A percentile compares a stretch with the other conserved stretches of the same genome.
phyloP scores from a whole-genome alignment of 2,888 invertebrate genomes.

The Anthrax anthrax region DNA sequence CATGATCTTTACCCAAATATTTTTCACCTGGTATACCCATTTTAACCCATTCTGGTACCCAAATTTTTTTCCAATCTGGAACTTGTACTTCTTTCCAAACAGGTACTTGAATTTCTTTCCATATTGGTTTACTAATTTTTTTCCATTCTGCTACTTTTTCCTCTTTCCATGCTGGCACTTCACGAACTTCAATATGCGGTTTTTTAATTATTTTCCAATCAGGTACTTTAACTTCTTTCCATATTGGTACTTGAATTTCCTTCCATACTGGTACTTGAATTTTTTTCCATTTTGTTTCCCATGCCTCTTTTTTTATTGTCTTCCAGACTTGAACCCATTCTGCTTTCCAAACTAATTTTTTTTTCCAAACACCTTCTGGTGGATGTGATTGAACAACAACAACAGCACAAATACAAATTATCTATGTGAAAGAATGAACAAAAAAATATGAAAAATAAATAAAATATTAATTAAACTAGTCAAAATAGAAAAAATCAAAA shows the following conservation, averaged over 20 bases:
- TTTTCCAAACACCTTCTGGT: conserved; percentile 63
- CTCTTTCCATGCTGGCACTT: conserved; percentile 62
- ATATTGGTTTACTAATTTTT: conserved; percentile 34
- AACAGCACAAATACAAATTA: conserved; percentile 29
- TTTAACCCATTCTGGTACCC: conserved; percentile 47
- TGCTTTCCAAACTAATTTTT: conserved; percentile 70
- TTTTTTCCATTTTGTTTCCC: conserved; percentile 66
- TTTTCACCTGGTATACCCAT: conserved; percentile 65
- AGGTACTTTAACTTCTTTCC: conserved; percentile 58
- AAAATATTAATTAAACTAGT: too few species aligned
- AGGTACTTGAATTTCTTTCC: conserved; percentile 61
- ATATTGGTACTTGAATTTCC: conserved; percentile 57
- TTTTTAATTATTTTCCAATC: conserved; percentile 54
- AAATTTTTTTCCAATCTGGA: conserved; percentile 46
- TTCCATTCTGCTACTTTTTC: conserved; percentile 54
- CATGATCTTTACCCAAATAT: conserved; percentile 63
- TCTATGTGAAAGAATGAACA: conserved; percentile 15
- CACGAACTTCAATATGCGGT: conserved; percentile 46
- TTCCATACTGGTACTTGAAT: conserved; percentile 63
- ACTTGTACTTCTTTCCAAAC: conserved; percentile 48
- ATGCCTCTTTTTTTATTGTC: conserved; percentile 54
- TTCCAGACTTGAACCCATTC: conserved; percentile 60
- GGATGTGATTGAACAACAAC: conserved; percentile 29
- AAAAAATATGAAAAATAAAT: too few species aligned
- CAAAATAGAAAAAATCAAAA: too few species aligned